A percentile compares a stretch with the other conserved stretches of the same genome.
Evolutionary conservation across 2,797 vertebrate species (phyloP).

Genomic region (Cryptoprocta ferox): DNA sequence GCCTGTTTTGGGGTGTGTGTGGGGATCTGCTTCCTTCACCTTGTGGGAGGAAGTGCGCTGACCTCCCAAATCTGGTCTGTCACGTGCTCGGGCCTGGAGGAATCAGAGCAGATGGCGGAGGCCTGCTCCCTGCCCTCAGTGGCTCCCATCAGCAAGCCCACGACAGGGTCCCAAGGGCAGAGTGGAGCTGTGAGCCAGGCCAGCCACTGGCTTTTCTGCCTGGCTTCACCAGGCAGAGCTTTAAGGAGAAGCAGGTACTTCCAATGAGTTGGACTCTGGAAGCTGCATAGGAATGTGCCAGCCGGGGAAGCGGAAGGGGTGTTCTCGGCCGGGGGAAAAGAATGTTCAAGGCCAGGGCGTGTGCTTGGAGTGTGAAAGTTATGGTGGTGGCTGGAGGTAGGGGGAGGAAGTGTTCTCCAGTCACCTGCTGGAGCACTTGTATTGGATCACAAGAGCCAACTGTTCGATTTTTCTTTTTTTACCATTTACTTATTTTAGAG

Average conservation of each 20-base stretch:
- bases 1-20: too few species aligned
- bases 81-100: background rate
- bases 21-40: background rate
- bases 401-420: background rate
- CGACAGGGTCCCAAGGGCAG: background rate
- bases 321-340: background rate
- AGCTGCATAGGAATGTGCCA: background rate
- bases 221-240: background rate
- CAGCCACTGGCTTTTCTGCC: background rate
- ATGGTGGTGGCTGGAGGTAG: background rate
- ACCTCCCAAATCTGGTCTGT: background rate
- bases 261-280: background rate
- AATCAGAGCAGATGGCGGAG: background rate
- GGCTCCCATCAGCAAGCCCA: background rate
- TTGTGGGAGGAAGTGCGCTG: background rate
- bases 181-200: background rate
- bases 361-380: background rate
- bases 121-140: background rate
- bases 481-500: too few species aligned
- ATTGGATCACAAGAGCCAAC: background rate
- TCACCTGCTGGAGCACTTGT: background rate
- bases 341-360: background rate
- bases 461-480: too few species aligned
- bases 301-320: background rate
- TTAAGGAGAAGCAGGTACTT: background rate